These are phyloP conservation scores for Periophthalmus modestus DNA, from an alignment of 2,113 vertebrate genomes.

Conservation along the genomic window DNA sequence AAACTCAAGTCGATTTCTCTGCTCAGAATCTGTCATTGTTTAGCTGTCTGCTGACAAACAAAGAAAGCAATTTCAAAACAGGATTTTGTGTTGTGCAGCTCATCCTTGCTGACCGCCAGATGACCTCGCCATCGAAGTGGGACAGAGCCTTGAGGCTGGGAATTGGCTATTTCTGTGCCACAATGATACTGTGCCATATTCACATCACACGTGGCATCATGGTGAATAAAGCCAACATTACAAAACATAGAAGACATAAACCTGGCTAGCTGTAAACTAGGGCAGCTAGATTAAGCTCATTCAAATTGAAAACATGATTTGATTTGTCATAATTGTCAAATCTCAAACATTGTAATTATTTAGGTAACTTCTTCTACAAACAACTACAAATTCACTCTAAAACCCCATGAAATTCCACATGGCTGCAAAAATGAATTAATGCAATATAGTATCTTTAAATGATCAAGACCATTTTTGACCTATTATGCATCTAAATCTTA, in stretches of 20 bases:
- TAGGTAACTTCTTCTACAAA: neutral
- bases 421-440: neutral
- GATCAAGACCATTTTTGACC: neutral
- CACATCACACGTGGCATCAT: constrained; percentile 39
- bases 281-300: neutral
- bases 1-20: neutral
- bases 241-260: constrained; percentile 29
- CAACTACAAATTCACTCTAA: neutral
- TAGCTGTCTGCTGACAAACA: neutral
- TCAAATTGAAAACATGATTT: neutral
- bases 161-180: constrained; percentile 55
- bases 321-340: neutral
- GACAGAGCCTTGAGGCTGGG: constrained; percentile 60
- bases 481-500: neutral
- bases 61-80: constrained; percentile 6
- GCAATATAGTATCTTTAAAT: neutral
- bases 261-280: neutral
- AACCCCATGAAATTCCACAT: neutral
- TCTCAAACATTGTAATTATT: neutral
- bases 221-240: constrained; percentile 58
- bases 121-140: constrained; percentile 72
- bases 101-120: constrained; percentile 62
- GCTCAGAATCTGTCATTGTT: constrained; percentile 11
- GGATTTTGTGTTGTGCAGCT: constrained; percentile 19
- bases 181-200: constrained; percentile 41